Evolutionary conservation across 2,888 invertebrate genomes (phyloP).

Genomic region (Orgyia antiqua): DNA sequence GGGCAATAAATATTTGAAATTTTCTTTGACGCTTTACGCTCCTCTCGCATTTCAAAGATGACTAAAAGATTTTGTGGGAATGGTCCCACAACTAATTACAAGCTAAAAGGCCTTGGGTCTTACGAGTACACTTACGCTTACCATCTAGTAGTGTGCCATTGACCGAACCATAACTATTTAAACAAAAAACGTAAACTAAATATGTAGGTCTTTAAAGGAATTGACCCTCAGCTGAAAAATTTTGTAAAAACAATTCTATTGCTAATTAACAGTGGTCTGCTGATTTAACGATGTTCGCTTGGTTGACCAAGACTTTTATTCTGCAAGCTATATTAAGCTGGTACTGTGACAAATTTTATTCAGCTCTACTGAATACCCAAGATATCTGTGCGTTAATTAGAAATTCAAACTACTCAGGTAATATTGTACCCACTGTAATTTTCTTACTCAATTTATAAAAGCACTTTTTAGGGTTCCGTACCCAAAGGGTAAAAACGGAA

Average conservation of each 20-base stretch:
- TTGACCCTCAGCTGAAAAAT: not conserved
- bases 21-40: too few relatives aligned
- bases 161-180: not conserved
- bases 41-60: too few relatives aligned
- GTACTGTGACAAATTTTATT: conserved; percentile 6
- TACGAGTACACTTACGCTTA: not conserved
- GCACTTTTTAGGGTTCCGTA: not conserved
- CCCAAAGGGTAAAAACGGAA: too few relatives aligned
- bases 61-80: too few relatives aligned
- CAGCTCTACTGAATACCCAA: conserved; percentile 2
- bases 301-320: conserved; percentile 1
- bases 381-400: conserved; percentile 4
- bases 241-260: not conserved
- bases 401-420: conserved; percentile 6
- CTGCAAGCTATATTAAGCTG: not conserved
- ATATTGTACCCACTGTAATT: not conserved
- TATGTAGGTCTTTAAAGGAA: not conserved
- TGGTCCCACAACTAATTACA: not conserved
- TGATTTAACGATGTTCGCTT: not conserved
- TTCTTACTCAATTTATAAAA: not conserved
- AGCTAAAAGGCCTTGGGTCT: not conserved
- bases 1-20: not conserved
- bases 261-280: not conserved
- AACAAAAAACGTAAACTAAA: not conserved
- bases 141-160: not conserved